Base-by-base conservation (phyloP, 2,113 vertebrate genomes). In the Callionymus lyra region DNA sequence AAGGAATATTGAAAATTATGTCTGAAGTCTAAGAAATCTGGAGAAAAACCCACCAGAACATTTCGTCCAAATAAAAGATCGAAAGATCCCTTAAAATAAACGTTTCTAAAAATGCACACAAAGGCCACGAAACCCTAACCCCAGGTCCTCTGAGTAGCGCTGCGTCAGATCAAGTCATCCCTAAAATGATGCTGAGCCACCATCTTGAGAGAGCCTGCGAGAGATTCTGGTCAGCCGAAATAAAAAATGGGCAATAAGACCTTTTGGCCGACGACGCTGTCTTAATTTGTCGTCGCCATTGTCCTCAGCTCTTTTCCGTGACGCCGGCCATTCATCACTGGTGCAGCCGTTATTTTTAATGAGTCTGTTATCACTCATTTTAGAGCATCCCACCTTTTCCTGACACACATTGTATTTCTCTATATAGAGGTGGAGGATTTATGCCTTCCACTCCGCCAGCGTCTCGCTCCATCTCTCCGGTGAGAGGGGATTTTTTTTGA, bases 291-390 rank as follows among this genome's bases (percentile, higher is more conserved):
- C 63, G 64, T 51, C 77, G 79, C 72, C 77, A 69, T 76, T 76
- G 74, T 77, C 75, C 68, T 70, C 70, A 71, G 80, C 78, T 81
- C 77, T 76, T 74, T 79, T 82, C 68, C n/a, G 65, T 68, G 51
- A 78, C 80, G 64, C 66, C 12, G 57, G 75, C 82, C 80, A 81
- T 85, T 84, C 71, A 84, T 87, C 85, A 85, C 82, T 77, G 73
- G 76, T 77, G 57, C 50, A 62, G 81, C 79, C 66, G 81, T 87
- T 86, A 86, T 76, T 86, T 87, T 87, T 87, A 87, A 87, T 86
- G 86, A 87, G 83, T 79, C 84, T 82, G 85, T 86, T 86, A 86
- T 87, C 85, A 85, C 84, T 86, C 84, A 86, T 87, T 86, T 86
- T 86, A 86, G 83, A 83, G 76, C 81, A 84, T 80, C 81, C 83